Conservation (phyloP, 2,797 vertebrate species). For the Rhyacichthys aspro region DNA sequence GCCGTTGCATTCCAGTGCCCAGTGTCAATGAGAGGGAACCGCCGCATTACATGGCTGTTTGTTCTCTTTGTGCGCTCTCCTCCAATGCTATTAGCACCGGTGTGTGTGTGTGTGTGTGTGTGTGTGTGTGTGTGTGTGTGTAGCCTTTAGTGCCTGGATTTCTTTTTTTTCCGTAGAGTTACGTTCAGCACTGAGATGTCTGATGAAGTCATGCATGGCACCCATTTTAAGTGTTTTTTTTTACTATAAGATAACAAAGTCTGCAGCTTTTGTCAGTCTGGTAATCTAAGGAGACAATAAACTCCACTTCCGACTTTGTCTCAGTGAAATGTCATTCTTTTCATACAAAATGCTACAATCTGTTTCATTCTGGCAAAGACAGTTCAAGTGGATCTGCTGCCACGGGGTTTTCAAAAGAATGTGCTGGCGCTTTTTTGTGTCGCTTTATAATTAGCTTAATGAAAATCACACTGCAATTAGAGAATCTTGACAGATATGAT, state of each 20-base stretch:
- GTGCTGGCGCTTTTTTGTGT: constrained; percentile 1
- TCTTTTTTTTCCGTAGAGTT: neutral
- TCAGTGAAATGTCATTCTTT: neutral
- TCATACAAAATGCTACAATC: neutral
- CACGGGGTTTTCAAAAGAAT: neutral
- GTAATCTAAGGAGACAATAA: neutral
- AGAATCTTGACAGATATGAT: constrained; percentile 1
- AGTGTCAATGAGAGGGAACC: constrained; percentile 79
- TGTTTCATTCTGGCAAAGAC: neutral
- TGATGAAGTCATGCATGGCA: constrained; percentile 7
- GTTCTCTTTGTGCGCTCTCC: constrained; percentile 77
- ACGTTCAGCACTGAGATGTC: constrained; percentile 1
- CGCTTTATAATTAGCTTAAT: neutral
- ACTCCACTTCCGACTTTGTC: neutral
- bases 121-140: constrained; percentile 30
- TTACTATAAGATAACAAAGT: no score
- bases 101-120: constrained; percentile 30
- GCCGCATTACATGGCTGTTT: constrained; percentile 85
- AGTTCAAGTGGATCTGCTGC: neutral
- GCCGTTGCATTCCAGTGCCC: constrained; percentile 75
- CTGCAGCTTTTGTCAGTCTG: no score
- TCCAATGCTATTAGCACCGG: constrained; percentile 69
- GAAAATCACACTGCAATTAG: neutral
- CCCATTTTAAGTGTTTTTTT: neutral
- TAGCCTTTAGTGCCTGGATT: constrained; percentile 4